Evolutionary conservation across 1,140 invertebrate genomes (phyloP), one percentile per base, ranked within the genome.

Genomic region (Drosophila parvula): DNA sequence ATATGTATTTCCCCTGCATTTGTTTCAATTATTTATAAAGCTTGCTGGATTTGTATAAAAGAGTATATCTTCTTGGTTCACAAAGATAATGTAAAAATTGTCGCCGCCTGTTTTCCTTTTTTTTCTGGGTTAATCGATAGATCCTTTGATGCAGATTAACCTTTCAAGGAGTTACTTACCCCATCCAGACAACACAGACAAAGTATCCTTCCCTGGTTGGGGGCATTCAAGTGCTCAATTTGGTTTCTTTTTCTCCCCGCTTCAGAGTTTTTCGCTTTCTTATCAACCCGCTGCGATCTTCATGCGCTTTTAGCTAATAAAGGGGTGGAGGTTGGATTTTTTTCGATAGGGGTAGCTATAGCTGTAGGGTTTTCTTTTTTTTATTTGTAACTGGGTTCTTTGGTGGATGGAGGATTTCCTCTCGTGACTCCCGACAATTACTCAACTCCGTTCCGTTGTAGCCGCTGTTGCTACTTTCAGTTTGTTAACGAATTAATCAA

Each of bases 401-500:
- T 14, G 58, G 14, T 56, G 56, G 40, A 8, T 38, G 51, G 56
- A 16, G 62, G 62, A 44, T 61, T 67, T 61, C 57, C 61, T 85
- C 50, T 78, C 83, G 83, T 90, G 85, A 90, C 85, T 90, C 51
- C 32, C 41, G 40, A 82, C 85, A 90, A 90, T 90, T 90, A 90
- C 78, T 90, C 85, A 89, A 67, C 62, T 67, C 12, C 22, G 22
- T 43, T 50, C 43, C 45, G 48, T 32, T 44, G 64, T 65, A 76
- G 82, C 58, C 47, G 78, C 65, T 85, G 79, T 88, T 89, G 84
- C 70, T 89, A 83, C 86, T 81, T 90, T 90, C 50, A 76, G 85
- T 90, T 90, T 86, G 81, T 85, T 85, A 90, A 90, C 86, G 83
- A 90, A 90, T 90, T 90, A 90, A 90, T 90, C 86, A 90, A 90